Base-by-base conservation (phyloP, 2,888 invertebrate species). In the Gerosis bhagava region DNA sequence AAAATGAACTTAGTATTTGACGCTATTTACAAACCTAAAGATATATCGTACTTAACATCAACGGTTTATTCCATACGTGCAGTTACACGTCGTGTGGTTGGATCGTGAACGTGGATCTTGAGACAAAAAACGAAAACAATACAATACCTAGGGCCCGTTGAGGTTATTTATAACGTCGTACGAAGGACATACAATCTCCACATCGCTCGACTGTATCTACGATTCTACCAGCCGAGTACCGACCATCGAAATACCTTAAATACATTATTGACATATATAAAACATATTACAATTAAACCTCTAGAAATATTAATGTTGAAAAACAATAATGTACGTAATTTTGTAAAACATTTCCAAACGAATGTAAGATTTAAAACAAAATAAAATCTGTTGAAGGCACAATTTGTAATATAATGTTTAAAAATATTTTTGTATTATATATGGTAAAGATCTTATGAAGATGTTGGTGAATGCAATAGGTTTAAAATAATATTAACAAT, bases 161-260 rank as follows among this genome's bases (percentile, higher is more conserved):
- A 68, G 67, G 70, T 67, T 83, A 81, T 81, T 83, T 79, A 79
- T 77, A 75, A 63, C 62, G 54, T 57, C 53, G 56, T 51, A 53
- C 60, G 82, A 87, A 87, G 87, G 86, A 83, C 86, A 76, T 53
- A 82, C 86, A 86, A 80, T 86, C 87, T 68, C 86, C 65, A 63
- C 60, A 60, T 54, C 54, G 53, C 39, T 45, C 40, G 47, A 47
- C 43, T 22, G 29, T 39, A 34, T 22, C 43, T 44, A 49, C 40
- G 43, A 42, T 37, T 21, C 47, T 40, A 36, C 28, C 29, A 42
- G 35, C 34, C 16, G 45, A 46, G 53, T 51, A 11, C 31, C 36
- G 19, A 10, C 37, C 15, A 12, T 29, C 29, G 31, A 10, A 10
- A 37, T 25, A 17, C 31, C 31, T 29, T 24, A 17, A 29, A 24